These are phyloP conservation scores for Stratiolaelaps scimitus DNA, from an alignment of 1,140 invertebrate genomes.

Conservation along the genomic window DNA sequence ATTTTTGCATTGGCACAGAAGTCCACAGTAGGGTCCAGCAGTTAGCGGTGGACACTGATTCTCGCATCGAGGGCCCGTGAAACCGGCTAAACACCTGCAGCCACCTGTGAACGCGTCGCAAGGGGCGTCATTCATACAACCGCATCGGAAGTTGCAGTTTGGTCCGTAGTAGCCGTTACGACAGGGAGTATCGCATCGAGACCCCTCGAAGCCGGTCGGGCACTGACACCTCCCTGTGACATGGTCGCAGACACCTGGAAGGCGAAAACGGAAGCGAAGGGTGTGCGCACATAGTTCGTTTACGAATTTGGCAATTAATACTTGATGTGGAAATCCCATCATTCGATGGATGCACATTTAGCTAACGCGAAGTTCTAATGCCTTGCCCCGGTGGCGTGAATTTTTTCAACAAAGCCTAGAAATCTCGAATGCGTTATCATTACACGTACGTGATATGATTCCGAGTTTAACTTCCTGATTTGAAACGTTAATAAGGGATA, in stretches of 20 bases:
- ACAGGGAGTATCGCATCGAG: constrained; percentile 13
- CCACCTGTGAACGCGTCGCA: constrained; percentile 27
- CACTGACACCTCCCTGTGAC: constrained; percentile 63
- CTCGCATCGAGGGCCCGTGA: constrained; percentile 26
- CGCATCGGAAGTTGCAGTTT: constrained; percentile 13
- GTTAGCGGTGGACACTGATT: constrained; percentile 17
- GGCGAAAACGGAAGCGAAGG: not conserved
- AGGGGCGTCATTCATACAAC: constrained; percentile 17
- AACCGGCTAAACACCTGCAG: constrained; percentile 31
- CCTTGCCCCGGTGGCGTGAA: not conserved
- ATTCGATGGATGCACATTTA: too few species aligned
- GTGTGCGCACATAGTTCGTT: too few species aligned
- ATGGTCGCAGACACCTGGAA: constrained; percentile 53
- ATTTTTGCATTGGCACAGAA: constrained; percentile 79
- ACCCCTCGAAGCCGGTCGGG: constrained; percentile 40
- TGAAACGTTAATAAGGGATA: not conserved
- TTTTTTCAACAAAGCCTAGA: too few species aligned
- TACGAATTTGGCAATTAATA: too few species aligned
- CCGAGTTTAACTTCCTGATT: constrained; percentile 9
- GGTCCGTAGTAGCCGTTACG: constrained; percentile 15
- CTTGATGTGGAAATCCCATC: too few species aligned
- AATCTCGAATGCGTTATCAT: not conserved
- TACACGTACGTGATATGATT: too few species aligned
- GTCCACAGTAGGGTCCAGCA: constrained; percentile 50
- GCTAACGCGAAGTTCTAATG: too few species aligned